Evolutionary conservation across 2,113 vertebrate species (phyloP), one percentile per base, ranked within the genome.

Genomic region (Amazona guildingii): DNA sequence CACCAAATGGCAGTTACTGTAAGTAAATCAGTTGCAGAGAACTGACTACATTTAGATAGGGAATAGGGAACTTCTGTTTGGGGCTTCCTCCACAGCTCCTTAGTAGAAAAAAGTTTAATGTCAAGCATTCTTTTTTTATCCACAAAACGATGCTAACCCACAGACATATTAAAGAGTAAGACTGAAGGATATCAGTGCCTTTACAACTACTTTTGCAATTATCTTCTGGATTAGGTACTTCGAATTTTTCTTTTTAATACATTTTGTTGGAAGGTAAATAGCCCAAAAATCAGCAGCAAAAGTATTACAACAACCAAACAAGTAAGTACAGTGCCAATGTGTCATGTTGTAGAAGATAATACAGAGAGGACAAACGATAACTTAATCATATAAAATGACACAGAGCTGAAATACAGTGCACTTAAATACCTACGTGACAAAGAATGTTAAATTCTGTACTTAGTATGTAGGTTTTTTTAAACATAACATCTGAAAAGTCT

Each of bases 1-100:
- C 98, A 98, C 96, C 95, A 97, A 97, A 98, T 98, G 98, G 98
- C 98, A 98, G 98, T 97, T 98, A 98, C 97, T 98, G 97, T 98
- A 96, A 98, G 97, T 97, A 98, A 97, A 97, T 97, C 97, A 97
- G 97, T 95, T 97, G 94, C 94, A 82, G 73, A 97, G 94, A 97
- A 98, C 94, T 97, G 98, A 94, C 92, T 92, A 96, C 94, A 86
- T 97, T 96, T 96, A 94, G 90, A 97, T 51, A 97, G 96, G 96
- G 96, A 95, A 96, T 90, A 83, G 70, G 97, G 95, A 94, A 95
- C 73, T 97, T 95, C 75, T 95, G 84, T 94, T 92, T 92, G 86
- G 93, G 95, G 96, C 84, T 96, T 97, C 88, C 96, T 94, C 93
- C 98, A 98, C 95, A 97, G 82, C 88, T 97, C 88, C 94, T 95